Evolutionary conservation across 1,140 invertebrate genomes (phyloP).

Genomic region (Pristionchus pacificus): DNA sequence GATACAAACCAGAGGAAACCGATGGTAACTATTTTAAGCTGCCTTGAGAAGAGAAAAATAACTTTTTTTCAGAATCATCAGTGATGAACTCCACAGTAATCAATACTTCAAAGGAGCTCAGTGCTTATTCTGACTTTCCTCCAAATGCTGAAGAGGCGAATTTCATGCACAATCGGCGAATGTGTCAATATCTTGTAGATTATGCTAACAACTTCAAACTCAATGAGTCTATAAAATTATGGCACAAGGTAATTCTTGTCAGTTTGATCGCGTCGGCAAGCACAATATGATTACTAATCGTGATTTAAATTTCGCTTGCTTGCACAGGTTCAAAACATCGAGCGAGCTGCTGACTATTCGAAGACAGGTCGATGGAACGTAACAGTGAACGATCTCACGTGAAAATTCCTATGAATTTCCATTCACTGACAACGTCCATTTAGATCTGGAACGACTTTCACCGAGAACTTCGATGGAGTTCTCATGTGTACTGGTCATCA

Average conservation of each 20-base stretch:
- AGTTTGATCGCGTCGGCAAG: background rate
- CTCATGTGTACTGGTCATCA: slow-evolving; percentile 31
- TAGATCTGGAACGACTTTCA: background rate
- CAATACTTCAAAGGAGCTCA: slow-evolving; percentile 61
- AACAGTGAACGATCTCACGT: slow-evolving; percentile 16
- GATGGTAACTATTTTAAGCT: slow-evolving; percentile 23
- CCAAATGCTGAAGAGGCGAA: slow-evolving; percentile 57
- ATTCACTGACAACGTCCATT: background rate
- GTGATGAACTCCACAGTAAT: slow-evolving; percentile 58
- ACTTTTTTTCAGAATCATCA: slow-evolving; percentile 41
- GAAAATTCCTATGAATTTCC: background rate
- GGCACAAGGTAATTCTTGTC: slow-evolving; percentile 10
- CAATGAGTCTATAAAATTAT: slow-evolving; percentile 41
- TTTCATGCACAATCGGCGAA: slow-evolving; percentile 58
- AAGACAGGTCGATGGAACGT: slow-evolving; percentile 50
- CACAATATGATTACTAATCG: too few relatives aligned
- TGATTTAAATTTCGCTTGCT: too few relatives aligned
- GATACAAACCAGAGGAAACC: slow-evolving; percentile 41
- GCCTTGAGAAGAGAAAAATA: slow-evolving; percentile 4
- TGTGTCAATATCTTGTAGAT: slow-evolving; percentile 57
- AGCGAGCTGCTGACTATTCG: slow-evolving; percentile 34
- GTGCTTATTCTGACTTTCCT: slow-evolving; percentile 60
- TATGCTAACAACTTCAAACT: slow-evolving; percentile 58
- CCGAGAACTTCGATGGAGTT: slow-evolving; percentile 56
- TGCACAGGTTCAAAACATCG: slow-evolving; percentile 18